Base-by-base conservation (phyloP, 2,113 vertebrate species). In the Cairina moschata region DNA sequence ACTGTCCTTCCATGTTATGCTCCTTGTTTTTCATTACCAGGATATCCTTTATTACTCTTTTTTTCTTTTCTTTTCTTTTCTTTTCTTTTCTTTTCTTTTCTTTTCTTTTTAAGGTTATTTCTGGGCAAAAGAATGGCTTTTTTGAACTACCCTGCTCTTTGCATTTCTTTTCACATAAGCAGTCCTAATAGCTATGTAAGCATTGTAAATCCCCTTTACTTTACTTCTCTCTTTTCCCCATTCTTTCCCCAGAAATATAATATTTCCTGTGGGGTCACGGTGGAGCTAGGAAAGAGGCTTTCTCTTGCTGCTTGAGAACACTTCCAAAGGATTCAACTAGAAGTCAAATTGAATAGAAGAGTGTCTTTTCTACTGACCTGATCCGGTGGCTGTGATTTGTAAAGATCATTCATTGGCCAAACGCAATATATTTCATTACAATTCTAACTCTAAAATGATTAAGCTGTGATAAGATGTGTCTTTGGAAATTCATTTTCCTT, bases 21-120 rank as follows among this genome's bases (percentile, higher is more conserved):
- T 97, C 71, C 95, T 98, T 96, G 95, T 97, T 96, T 97, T 97
- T 97, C 91, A 87, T 84, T 94, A 91, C 74, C 63, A 91, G 80
- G 48, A 94, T 95, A 95, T 96, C 81, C 91, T 72, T 83, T 96
- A 76, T 87, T 90, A 88, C 2, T 1, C 44, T 44, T 46, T 46
- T 46, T 46, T 50, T 12, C 23, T 12, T 48, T 86, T 81, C n/a
- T n/a, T n/a, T n/a, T n/a, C n/a, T n/a, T n/a, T n/a, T n/a, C n/a
- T n/a, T n/a, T n/a, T n/a, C n/a, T n/a, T n/a, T n/a, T n/a, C n/a
- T 90, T 40, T 44, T 46, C 20, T 46, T 46, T 50, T 12, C 22
- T 23, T 48, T 86, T 81, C 90, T 79, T 59, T 85, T 66, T 34
- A 90, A 86, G 82, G 38, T 81, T 93, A 78, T n/a, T 92, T 97